These are phyloP conservation scores for Acanthosoma haemorrhoidale DNA, from an alignment of 2,888 invertebrate species.

Conservation along the genomic window DNA sequence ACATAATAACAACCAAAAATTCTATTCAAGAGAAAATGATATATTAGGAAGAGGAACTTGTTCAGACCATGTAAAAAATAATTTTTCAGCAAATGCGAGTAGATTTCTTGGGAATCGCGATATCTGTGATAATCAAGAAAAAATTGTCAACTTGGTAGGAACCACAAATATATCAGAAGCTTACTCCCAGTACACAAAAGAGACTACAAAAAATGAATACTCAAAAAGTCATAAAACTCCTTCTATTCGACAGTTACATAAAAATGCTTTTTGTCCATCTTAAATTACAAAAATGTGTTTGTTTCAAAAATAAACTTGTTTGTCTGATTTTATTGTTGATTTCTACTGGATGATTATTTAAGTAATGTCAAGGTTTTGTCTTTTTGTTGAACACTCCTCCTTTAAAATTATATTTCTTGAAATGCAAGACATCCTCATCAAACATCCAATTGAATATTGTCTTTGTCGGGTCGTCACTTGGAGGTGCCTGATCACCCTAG, in stretches of 20 bases:
- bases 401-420: no score
- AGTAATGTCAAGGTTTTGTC: no score
- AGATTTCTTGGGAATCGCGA: not conserved
- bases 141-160: not conserved
- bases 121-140: not conserved
- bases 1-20: not conserved
- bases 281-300: not conserved
- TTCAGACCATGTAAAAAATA: not conserved
- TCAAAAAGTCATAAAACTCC: not conserved
- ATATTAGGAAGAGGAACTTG: not conserved
- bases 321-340: no score
- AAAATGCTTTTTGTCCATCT: not conserved
- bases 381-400: no score
- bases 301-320: no score
- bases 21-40: constrained; percentile 1
- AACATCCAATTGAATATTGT: no score
- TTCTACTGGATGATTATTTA: no score
- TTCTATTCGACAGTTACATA: not conserved
- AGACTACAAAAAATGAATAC: not conserved
- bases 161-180: not conserved
- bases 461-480: no score
- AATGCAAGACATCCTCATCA: no score
- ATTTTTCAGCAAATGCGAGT: not conserved
- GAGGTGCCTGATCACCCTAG: no score
- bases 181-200: not conserved